Evolutionary conservation across 1,140 invertebrate genomes (phyloP).

Genomic region (Paracyclopina nana): DNA sequence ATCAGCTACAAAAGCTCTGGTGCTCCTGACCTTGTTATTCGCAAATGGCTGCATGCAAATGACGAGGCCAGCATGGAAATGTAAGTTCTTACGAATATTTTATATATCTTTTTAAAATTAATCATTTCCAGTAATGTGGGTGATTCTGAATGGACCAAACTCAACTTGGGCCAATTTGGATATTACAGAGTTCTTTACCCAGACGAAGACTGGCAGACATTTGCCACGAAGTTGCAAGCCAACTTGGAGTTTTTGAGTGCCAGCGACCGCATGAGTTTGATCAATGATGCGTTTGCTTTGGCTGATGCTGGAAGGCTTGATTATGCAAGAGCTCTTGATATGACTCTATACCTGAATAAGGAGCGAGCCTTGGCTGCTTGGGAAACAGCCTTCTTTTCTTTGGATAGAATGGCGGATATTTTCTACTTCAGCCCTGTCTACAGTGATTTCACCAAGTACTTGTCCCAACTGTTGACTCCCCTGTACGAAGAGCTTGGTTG

Average conservation of each 20-base stretch:
- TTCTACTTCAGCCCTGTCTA: background rate
- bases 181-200: conserved; percentile 74
- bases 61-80: conserved; percentile 18
- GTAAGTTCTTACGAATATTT: background rate
- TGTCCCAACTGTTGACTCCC: background rate
- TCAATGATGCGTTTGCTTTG: conserved; percentile 31
- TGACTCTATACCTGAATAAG: conserved; percentile 27
- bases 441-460: background rate
- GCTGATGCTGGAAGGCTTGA: conserved; percentile 20
- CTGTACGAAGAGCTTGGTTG: conserved; percentile 32
- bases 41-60: conserved; percentile 38
- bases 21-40: conserved; percentile 33
- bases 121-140: conserved; percentile 17
- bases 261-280: conserved; percentile 27
- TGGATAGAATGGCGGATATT: background rate
- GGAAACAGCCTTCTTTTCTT: conserved; percentile 23
- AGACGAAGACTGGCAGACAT: conserved; percentile 38
- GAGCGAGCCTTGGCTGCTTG: conserved; percentile 30
- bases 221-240: conserved; percentile 34
- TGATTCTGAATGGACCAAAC: conserved; percentile 49
- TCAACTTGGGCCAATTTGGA: conserved; percentile 63
- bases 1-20: conserved; percentile 56
- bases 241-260: conserved; percentile 18
- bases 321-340: conserved; percentile 26
- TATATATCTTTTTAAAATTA: background rate